A percentile compares a stretch with the other conserved stretches of the same genome.
Conservation (phyloP, 2,113 vertebrate species). For the Thamnaconus septentrionalis region DNA sequence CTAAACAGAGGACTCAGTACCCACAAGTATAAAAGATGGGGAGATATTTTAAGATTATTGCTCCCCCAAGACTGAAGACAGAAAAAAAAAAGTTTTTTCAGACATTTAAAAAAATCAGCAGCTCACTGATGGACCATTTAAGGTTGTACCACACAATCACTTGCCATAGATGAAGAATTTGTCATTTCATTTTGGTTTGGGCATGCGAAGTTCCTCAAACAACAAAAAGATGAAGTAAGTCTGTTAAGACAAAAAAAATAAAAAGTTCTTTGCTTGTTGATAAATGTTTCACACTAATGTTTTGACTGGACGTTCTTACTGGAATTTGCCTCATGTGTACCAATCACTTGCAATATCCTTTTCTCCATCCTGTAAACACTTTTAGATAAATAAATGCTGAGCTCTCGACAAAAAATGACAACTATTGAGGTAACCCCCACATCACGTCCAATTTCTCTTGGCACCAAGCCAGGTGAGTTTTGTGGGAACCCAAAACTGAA, state of each 20-base stretch:
- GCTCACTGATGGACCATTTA: too few relatives aligned
- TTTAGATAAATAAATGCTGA: conserved; percentile 48
- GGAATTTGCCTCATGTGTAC: neutral
- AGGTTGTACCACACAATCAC: too few relatives aligned
- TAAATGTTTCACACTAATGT: neutral
- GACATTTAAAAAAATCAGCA: neutral
- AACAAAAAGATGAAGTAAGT: too few relatives aligned
- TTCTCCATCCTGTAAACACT: conserved; percentile 33
- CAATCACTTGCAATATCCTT: conserved; percentile 15
- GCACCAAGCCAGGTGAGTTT: conserved; percentile 39
- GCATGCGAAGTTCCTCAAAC: too few relatives aligned
- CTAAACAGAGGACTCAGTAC: too few relatives aligned
- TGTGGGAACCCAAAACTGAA: conserved; percentile 54
- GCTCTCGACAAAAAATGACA: conserved; percentile 4
- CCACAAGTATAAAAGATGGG: neutral
- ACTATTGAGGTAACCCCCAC: conserved; percentile 19
- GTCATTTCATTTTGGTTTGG: too few relatives aligned
- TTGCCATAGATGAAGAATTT: too few relatives aligned
- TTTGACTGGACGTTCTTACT: neutral
- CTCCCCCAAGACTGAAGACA: neutral
- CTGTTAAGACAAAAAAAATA: neutral
- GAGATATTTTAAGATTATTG: neutral
- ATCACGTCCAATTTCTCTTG: conserved; percentile 21
- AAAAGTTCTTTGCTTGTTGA: neutral
- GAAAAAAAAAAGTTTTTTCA: neutral